Conservation (phyloP, 2,797 vertebrate genomes). For the Notamacropus eugenii region DNA sequence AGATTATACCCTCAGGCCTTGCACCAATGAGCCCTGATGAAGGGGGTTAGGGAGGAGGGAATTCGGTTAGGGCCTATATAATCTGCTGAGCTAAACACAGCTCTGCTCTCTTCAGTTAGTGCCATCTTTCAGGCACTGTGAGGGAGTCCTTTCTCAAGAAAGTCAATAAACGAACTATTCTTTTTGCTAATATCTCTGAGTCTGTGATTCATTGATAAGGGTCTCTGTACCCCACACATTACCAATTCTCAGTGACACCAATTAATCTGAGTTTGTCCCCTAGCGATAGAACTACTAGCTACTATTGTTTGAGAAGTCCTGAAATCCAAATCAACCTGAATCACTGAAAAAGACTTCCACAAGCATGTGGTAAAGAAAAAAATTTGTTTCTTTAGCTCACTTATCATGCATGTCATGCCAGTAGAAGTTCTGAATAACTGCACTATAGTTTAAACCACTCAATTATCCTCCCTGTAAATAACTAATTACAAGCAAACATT, state of each 20-base stretch:
- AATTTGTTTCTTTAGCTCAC: constrained; percentile 38
- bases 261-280: background rate
- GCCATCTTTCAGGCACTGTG: no score
- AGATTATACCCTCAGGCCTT: no score
- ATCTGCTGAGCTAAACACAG: no score
- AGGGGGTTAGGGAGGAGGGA: no score
- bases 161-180: no score
- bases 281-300: background rate
- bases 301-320: background rate
- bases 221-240: no score
- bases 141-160: no score
- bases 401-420: background rate
- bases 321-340: background rate
- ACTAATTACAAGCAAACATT: constrained; percentile 41
- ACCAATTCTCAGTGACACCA: background rate
- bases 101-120: no score
- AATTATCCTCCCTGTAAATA: constrained; percentile 31
- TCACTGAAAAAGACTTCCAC: background rate
- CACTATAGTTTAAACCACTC: background rate
- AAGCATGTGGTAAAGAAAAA: background rate
- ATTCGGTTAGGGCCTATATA: no score
- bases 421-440: background rate
- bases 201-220: no score
- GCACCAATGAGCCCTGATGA: no score
- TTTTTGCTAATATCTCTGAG: no score